Evolutionary conservation across 1,140 invertebrate genomes (phyloP).

Genomic region (Coptotermes formosanus): DNA sequence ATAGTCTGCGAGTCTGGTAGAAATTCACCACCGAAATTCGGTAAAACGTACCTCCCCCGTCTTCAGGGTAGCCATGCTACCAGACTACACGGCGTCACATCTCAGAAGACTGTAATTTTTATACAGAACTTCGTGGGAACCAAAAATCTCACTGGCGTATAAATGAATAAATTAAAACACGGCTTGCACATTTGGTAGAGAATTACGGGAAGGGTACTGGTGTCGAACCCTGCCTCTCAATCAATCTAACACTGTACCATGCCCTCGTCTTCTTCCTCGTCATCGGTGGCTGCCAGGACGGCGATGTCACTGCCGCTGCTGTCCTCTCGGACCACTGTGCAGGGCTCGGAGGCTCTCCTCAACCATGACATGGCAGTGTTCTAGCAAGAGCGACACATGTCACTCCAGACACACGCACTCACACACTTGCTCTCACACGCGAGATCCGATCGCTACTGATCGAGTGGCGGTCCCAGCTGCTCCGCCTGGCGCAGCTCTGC

Average conservation of each 20-base stretch:
- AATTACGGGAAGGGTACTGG: too few relatives aligned
- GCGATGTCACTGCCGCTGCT: background rate
- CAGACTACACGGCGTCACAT: too few relatives aligned
- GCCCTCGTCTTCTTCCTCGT: constrained; percentile 2
- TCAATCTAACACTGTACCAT: background rate
- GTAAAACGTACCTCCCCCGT: too few relatives aligned
- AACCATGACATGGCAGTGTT: background rate
- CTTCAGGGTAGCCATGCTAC: too few relatives aligned
- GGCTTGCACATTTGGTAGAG: too few relatives aligned
- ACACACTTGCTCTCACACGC: background rate
- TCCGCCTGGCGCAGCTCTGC: background rate
- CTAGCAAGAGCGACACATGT: constrained; percentile 3
- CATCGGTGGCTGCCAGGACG: background rate
- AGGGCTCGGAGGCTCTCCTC: background rate
- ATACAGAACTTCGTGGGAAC: too few relatives aligned
- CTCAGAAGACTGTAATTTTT: too few relatives aligned
- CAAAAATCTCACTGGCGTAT: too few relatives aligned
- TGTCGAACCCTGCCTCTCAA: background rate
- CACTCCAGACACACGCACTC: background rate
- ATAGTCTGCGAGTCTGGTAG: too few relatives aligned
- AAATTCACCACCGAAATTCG: too few relatives aligned
- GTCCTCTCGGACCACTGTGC: background rate
- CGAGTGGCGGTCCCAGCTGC: background rate
- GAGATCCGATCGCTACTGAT: background rate
- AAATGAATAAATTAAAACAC: too few relatives aligned